Evolutionary conservation across 1,140 invertebrate species (phyloP), one percentile per base, ranked within the genome.

Genomic region (Aphis gossypii): DNA sequence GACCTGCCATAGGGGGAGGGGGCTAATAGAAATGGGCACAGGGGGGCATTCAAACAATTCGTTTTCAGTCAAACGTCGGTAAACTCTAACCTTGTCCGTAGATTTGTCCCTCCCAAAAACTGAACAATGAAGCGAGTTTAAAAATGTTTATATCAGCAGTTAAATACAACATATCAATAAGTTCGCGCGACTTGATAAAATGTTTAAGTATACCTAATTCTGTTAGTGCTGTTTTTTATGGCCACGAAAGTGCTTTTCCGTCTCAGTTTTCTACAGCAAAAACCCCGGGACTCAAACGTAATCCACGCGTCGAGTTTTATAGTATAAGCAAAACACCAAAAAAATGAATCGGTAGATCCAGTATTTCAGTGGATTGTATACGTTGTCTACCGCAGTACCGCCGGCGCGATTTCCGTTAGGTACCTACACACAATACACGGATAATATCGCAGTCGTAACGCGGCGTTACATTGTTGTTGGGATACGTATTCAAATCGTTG

Each of bases 401-500:
- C 30, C 30, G 60, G 60, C 14, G 60, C 30, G 30, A 76, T 76
- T 76, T 76, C 60, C 60, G 60, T 76, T 76, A 76, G n/a, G 30
- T 76, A 76, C 60, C 35, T 35, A 30, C 56, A 25, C 56, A 76
- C 14, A n/a, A 76, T 76, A 76, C 60, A 76, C 14, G 5, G 60
- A 76, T 76, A 76, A 76, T 76, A 76, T 76, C 60, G 18, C 60
- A 76, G 60, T 76, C 60, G 60, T 76, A 76, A 76, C 60, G 60
- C 60, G 14, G 60, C 60, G 14, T 76, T 76, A 20, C 30, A 76
- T 76, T 76, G 60, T 76, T 76, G 60, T 76, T n/a, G 60, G 60
- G 60, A 51, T 51, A 76, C 60, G 30, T 76, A 76, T 76, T 76
- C 30, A 83, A 41, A 41, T 84, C 23, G 38, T 41, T 9, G 83